Conservation (phyloP, 1,140 invertebrate species). For the Drosophila fuyamai region DNA sequence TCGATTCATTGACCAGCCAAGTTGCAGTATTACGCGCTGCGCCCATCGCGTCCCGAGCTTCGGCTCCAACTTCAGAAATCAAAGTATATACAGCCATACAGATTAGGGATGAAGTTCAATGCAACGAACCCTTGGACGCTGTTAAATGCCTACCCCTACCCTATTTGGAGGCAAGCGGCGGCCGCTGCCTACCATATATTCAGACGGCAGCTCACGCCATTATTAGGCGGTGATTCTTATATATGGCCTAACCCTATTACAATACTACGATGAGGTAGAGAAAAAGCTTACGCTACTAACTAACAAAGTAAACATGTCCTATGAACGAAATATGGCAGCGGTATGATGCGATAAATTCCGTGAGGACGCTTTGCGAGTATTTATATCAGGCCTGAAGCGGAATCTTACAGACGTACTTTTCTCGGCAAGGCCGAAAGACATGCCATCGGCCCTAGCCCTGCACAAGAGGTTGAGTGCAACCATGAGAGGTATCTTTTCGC, state of each 20-base stretch:
- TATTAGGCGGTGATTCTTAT: too few species aligned
- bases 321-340: too few species aligned
- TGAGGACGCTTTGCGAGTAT: too few species aligned
- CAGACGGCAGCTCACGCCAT: too few species aligned
- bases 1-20: too few species aligned
- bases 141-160: not conserved
- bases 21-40: not conserved
- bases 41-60: not conserved
- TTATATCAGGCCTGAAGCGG: constrained; percentile 1
- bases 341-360: too few species aligned
- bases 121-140: not conserved
- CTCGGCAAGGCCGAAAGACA: constrained; percentile 18
- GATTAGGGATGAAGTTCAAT: not conserved
- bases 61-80: not conserved
- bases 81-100: not conserved
- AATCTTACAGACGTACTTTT: constrained; percentile 9
- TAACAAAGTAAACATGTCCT: too few species aligned
- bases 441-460: constrained; percentile 12
- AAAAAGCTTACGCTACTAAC: too few species aligned
- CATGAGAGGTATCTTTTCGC: constrained; percentile 8
- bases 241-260: too few species aligned
- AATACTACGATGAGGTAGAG: too few species aligned
- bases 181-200: too few species aligned
- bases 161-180: not conserved
- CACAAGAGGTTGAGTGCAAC: constrained; percentile 8